Evolutionary conservation across 2,797 vertebrate species (phyloP), one percentile per base, ranked within the genome.

Genomic region (Naso thynnoides): DNA sequence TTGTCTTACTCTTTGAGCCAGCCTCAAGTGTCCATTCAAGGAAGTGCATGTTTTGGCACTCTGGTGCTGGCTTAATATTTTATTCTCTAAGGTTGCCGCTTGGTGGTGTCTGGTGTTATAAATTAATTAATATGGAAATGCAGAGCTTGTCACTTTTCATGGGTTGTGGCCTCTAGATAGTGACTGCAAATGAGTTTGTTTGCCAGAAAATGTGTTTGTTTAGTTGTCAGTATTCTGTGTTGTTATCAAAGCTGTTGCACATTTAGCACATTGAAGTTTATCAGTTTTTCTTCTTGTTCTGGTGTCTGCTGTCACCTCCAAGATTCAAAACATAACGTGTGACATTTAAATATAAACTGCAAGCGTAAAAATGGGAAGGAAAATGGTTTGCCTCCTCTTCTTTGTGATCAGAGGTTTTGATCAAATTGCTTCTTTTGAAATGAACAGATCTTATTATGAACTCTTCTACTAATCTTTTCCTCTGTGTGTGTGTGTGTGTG

Each of bases 71-170:
- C 33, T 36, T 36, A 36, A 36, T 36, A 2, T 36, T 36, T 36
- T n/a, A n/a, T n/a, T n/a, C n/a, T n/a, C n/a, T n/a, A n/a, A n/a
- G n/a, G n/a, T n/a, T 36, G 33, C 33, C 9, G 33, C 33, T 36
- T 36, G 33, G 33, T 36, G 58, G 0, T 38, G 29, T 61, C 55
- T 54, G 23, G 18, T 31, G 27, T 19, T 47, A 45, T 52, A 21
- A 67, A 69, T 49, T 2, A 48, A 69, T 81, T 41, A 57, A 72
- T 56, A 65, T 66, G 56, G 44, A 76, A 79, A 71, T 33, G 0
- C 9, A 23, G n/a, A 31, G 53, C 57, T 36, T 55, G 31, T 84
- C 57, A 47, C 27, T 72, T 48, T 47, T 53, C 9, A 68, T 77
- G 58, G 21, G 6, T 67, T 50, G n/a, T 41, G 29, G 68, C 75